These are phyloP conservation scores for Rhagonycha lutea DNA, from an alignment of 2,888 invertebrate species.

Conservation along the genomic window DNA sequence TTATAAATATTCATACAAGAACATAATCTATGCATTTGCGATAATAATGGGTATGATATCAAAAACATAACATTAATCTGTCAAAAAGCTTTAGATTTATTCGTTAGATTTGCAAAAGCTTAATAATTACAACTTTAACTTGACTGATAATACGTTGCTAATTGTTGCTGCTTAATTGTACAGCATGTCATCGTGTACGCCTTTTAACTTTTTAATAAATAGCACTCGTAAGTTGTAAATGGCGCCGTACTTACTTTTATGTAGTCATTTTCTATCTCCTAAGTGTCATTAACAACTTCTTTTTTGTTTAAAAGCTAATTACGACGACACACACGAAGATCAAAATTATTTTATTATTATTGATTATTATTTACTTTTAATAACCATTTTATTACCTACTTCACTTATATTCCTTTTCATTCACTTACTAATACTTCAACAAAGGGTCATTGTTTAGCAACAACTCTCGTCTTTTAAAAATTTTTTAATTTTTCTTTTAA, in stretches of 20 bases:
- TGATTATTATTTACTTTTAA: background rate
- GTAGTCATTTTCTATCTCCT: background rate
- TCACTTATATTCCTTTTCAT: background rate
- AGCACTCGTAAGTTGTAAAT: background rate
- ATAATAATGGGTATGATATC: slow-evolving; percentile 33
- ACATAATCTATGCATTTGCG: slow-evolving; percentile 19
- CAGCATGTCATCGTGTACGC: slow-evolving; percentile 4
- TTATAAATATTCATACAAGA: slow-evolving; percentile 34
- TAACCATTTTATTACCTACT: background rate
- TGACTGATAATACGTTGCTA: slow-evolving; percentile 19
- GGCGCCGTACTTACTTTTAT: slow-evolving; percentile 2
- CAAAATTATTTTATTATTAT: background rate
- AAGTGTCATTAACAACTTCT: slow-evolving; percentile 3
- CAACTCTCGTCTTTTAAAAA: background rate
- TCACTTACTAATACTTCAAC: background rate
- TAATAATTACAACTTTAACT: slow-evolving; percentile 26
- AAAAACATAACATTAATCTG: slow-evolving; percentile 30
- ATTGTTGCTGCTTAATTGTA: slow-evolving; percentile 13
- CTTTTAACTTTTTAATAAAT: background rate
- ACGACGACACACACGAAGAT: background rate
- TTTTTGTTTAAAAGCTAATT: background rate
- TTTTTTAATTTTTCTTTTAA: background rate
- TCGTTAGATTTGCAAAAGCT: slow-evolving; percentile 13
- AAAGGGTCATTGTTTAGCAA: background rate
- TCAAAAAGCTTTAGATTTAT: slow-evolving; percentile 24